Evolutionary conservation across 2,888 invertebrate species (phyloP), one percentile per base, ranked within the genome.

Genomic region (Chloroclysta siterata): DNA sequence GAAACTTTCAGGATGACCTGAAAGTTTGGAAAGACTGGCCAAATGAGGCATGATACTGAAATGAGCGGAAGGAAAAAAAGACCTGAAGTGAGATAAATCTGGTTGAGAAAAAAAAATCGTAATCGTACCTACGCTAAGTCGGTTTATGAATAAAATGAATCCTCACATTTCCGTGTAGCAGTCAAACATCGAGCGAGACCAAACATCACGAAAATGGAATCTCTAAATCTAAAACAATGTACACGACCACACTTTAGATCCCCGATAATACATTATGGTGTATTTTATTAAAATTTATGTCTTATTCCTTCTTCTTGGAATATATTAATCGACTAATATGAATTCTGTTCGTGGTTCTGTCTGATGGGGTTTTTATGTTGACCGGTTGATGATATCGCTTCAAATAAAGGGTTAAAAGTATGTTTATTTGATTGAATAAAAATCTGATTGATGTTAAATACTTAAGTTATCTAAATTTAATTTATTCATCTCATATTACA

Each of bases 221-320:
- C 72, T 70, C 50, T 46, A 33, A 60, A 71, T 71, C 71, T 71
- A 54, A 67, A 54, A 69, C 68, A 70, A 70, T 67, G 63, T 58
- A 28, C 71, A 70, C 79, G 82, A 87, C 81, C 85, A 85, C 76
- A 90, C 90, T 91, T 91, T 74, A 78, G 76, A 78, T 79, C 71
- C 52, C 72, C 76, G 89, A 90, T 90, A 87, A 80, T 79, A 76
- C 69, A 76, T 84, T 87, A 87, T 86, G 83, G 84, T 59, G 80
- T 87, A 88, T 89, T 88, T 89, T 89, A 89, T 87, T 85, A 84
- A 89, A 91, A 93, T 92, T 91, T 92, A 92, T 92, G 90, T 93
- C 91, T 92, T 89, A 92, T 88, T 91, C 79, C 79, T 77, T 81
- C 76, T 93, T 92, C 93, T 83, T 68, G 72, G 93, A 91, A 92